These are phyloP conservation scores for Mesitornis unicolor DNA, from an alignment of 2,113 vertebrate species.

Conservation along the genomic window DNA sequence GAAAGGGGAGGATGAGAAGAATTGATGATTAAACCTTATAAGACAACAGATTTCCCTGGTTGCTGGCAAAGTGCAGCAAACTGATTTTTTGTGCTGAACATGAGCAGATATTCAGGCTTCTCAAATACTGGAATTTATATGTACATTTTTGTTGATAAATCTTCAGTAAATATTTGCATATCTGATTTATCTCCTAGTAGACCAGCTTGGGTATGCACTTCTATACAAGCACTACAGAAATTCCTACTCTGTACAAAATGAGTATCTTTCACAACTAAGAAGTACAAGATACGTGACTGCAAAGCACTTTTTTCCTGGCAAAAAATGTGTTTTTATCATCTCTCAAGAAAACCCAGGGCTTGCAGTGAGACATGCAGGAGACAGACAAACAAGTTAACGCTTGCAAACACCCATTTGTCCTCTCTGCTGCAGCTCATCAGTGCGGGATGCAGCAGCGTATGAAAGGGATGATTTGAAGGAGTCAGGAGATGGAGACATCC, in stretches of 20 bases:
- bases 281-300: neutral
- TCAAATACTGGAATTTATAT: neutral
- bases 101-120: neutral
- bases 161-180: neutral
- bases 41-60: neutral
- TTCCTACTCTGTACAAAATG: neutral
- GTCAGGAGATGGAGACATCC: neutral
- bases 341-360: neutral
- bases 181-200: neutral
- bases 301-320: neutral
- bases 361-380: neutral
- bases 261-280: neutral
- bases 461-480: neutral
- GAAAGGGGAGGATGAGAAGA: neutral
- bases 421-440: neutral
- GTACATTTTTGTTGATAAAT: neutral
- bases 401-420: neutral
- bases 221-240: neutral
- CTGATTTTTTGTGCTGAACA: neutral
- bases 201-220: neutral
- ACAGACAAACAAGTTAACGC: accelerated
- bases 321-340: neutral
- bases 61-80: neutral
- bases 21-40: neutral
- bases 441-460: neutral